Conservation (phyloP, 2,797 vertebrate species). For the Dryobates pubescens region DNA sequence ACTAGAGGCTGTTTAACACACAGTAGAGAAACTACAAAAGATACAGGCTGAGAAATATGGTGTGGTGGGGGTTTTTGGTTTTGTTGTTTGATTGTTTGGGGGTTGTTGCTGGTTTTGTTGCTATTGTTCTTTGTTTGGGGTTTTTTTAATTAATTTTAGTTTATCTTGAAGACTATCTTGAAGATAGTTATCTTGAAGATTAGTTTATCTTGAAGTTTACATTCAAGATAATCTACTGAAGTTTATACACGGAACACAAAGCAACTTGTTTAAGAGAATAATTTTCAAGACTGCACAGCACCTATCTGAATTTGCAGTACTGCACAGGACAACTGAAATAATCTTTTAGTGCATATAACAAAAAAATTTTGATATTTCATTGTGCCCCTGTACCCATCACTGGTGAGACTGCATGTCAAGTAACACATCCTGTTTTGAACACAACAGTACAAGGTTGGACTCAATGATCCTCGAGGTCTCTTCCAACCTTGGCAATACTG, state of each 20-base stretch:
- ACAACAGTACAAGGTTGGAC: too few relatives aligned
- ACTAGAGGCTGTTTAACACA: neutral
- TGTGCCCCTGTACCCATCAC: too few relatives aligned
- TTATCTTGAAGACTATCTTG: neutral
- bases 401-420: too few relatives aligned
- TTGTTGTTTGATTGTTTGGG: neutral
- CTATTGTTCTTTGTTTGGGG: neutral
- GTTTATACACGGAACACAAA: neutral
- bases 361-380: neutral
- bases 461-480: too few relatives aligned
- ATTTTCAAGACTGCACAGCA: neutral
- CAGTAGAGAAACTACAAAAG: neutral
- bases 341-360: neutral
- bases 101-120: neutral
- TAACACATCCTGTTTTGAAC: too few relatives aligned
- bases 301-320: neutral
- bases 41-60: neutral
- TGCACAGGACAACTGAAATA: neutral
- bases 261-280: neutral
- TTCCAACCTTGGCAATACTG: too few relatives aligned
- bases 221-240: neutral
- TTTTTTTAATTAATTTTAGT: neutral
- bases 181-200: neutral
- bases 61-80: neutral
- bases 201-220: neutral